These are phyloP conservation scores for Candoia aspera DNA, from an alignment of 2,113 vertebrate genomes.

Conservation along the genomic window DNA sequence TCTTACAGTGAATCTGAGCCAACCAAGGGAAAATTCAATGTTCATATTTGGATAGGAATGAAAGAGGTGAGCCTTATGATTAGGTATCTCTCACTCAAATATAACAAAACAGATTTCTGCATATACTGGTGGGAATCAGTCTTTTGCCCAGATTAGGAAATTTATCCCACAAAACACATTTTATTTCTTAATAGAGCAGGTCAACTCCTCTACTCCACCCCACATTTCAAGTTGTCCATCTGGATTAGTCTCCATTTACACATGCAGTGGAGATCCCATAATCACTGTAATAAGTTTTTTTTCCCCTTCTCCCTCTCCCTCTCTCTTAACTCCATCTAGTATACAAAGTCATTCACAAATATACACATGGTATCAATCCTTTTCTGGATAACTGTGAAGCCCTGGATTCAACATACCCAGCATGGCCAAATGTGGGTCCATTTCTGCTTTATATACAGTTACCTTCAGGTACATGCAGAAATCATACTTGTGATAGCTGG, in stretches of 20 bases:
- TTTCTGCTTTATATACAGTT: background rate
- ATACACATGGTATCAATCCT: background rate
- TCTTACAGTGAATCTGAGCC: background rate
- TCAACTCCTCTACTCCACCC: background rate
- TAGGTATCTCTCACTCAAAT: background rate
- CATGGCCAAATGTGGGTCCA: background rate
- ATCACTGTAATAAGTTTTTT: background rate
- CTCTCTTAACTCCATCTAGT: background rate
- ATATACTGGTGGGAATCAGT: background rate
- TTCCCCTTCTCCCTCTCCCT: background rate
- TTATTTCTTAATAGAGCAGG: background rate
- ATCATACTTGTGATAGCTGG: too few relatives aligned
- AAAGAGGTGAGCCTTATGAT: background rate
- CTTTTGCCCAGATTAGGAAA: background rate
- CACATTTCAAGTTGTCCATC: background rate
- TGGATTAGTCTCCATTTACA: background rate
- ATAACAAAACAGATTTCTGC: background rate
- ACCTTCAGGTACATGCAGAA: too few relatives aligned
- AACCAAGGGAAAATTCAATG: background rate
- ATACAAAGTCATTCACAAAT: background rate
- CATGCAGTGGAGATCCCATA: background rate
- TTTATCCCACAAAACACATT: background rate
- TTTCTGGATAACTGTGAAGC: background rate
- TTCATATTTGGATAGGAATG: background rate
- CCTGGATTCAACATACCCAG: background rate